Evolutionary conservation across 2,797 vertebrate genomes (phyloP).

Genomic region (Jordanella pulchra): DNA sequence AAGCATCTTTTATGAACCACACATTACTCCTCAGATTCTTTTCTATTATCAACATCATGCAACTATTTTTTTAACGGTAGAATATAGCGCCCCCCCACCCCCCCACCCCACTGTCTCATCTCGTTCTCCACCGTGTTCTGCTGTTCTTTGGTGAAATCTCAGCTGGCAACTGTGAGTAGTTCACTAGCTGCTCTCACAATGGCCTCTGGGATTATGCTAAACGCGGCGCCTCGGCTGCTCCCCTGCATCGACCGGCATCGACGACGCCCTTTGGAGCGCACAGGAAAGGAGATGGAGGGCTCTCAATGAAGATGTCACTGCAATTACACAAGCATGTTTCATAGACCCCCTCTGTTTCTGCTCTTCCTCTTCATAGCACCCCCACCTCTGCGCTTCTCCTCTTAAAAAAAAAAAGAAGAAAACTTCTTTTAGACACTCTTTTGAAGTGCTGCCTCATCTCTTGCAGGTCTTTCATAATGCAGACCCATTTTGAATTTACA

Average conservation of each 20-base stretch:
- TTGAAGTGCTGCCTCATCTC: conserved; percentile 74
- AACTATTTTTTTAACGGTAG: conserved; percentile 14
- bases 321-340: conserved; percentile 76
- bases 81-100: too few relatives aligned
- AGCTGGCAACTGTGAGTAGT: conserved; percentile 99
- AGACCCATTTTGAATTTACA: conserved; percentile 75
- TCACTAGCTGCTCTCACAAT: conserved; percentile 90
- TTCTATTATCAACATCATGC: conserved; percentile 29
- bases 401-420: conserved; percentile 43
- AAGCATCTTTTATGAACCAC: conserved; percentile 14
- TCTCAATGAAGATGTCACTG: conserved; percentile 80
- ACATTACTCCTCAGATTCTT: conserved; percentile 21
- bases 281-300: conserved; percentile 69
- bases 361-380: conserved; percentile 60
- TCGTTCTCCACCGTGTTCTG: conserved; percentile 72
- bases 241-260: conserved; percentile 78
- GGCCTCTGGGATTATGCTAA: conserved; percentile 97
- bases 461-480: conserved; percentile 74
- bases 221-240: conserved; percentile 83
- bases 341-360: conserved; percentile 68
- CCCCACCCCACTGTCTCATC: conserved; percentile 68
- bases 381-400: conserved; percentile 41
- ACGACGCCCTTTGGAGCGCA: conserved; percentile 69
- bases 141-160: conserved; percentile 98
- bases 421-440: conserved; percentile 66